Percentiles rank a stretch among this genome's conserved stretches.
Evolutionary conservation across 2,113 vertebrate species (phyloP).

Genomic region (Xyliphius kryptos): DNA sequence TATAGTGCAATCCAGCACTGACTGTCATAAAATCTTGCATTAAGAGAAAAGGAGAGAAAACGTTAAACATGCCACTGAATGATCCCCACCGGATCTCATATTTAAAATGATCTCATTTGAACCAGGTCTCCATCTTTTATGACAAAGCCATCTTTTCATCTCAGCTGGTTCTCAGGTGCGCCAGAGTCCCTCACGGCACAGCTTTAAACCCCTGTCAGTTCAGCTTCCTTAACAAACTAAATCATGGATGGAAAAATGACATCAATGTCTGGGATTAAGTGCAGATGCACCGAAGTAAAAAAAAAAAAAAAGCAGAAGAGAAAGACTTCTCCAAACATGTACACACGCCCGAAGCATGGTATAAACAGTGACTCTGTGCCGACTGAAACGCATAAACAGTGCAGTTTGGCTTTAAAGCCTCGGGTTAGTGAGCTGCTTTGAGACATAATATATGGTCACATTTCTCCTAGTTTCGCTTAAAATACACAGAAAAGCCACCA

Average conservation of each 20-base stretch:
- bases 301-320: background rate
- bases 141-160: conserved; percentile 3
- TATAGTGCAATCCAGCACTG: too few relatives aligned
- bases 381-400: conserved; percentile 32
- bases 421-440: conserved; percentile 7
- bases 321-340: conserved; percentile 34
- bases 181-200: conserved; percentile 2
- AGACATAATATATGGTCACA: conserved; percentile 40
- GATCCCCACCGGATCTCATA: background rate
- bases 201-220: conserved; percentile 19
- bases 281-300: conserved; percentile 21
- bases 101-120: conserved; percentile 10
- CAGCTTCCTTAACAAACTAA: conserved; percentile 16
- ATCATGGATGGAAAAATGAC: conserved; percentile 31
- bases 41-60: too few relatives aligned
- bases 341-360: conserved; percentile 5
- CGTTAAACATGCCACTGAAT: too few relatives aligned
- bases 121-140: background rate
- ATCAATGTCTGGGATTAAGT: conserved; percentile 29
- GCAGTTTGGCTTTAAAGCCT: conserved; percentile 30
- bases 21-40: too few relatives aligned
- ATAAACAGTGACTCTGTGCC: conserved; percentile 30
- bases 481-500: conserved; percentile 1
- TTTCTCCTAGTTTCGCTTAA: background rate
- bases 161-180: conserved; percentile 10